Base-by-base conservation (phyloP, 2,888 invertebrate genomes). In the Ichneumoninae sp. region DNA sequence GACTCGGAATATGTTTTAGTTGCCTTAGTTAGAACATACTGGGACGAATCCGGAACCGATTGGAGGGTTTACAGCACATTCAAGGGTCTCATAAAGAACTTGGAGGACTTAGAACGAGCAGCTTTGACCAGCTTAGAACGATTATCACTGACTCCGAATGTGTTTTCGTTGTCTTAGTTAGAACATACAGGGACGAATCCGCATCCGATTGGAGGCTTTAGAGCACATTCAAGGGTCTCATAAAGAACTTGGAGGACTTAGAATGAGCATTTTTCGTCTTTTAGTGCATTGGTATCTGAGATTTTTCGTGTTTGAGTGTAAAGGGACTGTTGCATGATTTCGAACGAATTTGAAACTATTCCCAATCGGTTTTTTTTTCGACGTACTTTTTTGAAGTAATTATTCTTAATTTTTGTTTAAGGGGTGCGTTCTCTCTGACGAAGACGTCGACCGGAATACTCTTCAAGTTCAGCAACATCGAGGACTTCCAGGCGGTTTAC, bases 371-470 rank as follows among this genome's bases (percentile, higher is more conserved):
- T 33, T 30, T 60, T 60, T 60, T 26, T 4, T 63, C 16, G 6
- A 6, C 33, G 30, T n/a, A 6, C 63, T 30, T 30, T 30, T 30
- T 30, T 16, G 6, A 60, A 13, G 5, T 4, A 16, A 63, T 7
- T 13, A 33, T 63, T 63, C 16, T 33, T 63, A 7, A 63, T 54
- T 60, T 44, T 63, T 75, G 4, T 50, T 52, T 75, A 94, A 96
- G 97, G 90, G 97, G 97, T 76, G 97, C 97, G 91, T 98, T 97
- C 94, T 97, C 97, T 88, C 95, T 98, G 89, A 97, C 97, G 87
- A 97, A 97, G 95, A 98, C 98, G 0, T 97, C 98, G 73, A 98
- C 97, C 65, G 98, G 98, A 81, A 97, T 98, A 91, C 95, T 98
- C 86, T 98, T 98, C 95, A 97, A 97, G 94, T 98, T 98, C 94